These are phyloP conservation scores for Zhuqinia jingwanae DNA, from an alignment of 2,888 invertebrate genomes.

Conservation along the genomic window DNA sequence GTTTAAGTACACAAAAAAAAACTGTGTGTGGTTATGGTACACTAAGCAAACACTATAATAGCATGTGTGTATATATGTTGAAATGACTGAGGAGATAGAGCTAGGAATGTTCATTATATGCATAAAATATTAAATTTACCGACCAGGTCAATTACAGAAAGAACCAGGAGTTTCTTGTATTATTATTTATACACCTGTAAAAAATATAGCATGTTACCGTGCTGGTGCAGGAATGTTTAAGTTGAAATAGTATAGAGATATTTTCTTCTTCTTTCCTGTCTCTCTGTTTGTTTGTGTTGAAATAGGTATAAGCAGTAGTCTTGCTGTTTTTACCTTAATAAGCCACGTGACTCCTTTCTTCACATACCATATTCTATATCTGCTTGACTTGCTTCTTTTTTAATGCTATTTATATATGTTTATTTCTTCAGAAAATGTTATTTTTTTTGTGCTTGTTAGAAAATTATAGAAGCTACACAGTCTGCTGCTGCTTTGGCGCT, in stretches of 20 bases:
- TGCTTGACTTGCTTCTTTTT: slow-evolving; percentile 14
- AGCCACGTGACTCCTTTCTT: slow-evolving; percentile 41
- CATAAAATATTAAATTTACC: not conserved
- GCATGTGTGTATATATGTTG: not conserved
- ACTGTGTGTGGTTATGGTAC: too few relatives aligned
- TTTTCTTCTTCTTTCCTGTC: not conserved
- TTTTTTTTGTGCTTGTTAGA: too few relatives aligned
- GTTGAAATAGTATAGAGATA: too few relatives aligned
- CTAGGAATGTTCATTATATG: not conserved
- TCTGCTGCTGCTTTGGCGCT: too few relatives aligned
- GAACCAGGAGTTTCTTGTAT: not conserved
- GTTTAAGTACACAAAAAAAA: not conserved
- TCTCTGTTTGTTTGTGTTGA: not conserved
- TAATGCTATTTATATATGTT: slow-evolving; percentile 1
- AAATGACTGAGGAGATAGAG: not conserved
- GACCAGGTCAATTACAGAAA: not conserved
- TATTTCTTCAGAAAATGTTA: too few relatives aligned
- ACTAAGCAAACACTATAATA: too few relatives aligned
- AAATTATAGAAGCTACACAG: too few relatives aligned
- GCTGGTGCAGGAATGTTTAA: too few relatives aligned
- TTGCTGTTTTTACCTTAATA: not conserved
- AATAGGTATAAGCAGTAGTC: slow-evolving; percentile 43
- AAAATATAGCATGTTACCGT: not conserved
- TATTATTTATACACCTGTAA: not conserved
- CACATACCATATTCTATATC: not conserved